Evolutionary conservation across 2,888 invertebrate species (phyloP).

Genomic region (Volucella bombylans): DNA sequence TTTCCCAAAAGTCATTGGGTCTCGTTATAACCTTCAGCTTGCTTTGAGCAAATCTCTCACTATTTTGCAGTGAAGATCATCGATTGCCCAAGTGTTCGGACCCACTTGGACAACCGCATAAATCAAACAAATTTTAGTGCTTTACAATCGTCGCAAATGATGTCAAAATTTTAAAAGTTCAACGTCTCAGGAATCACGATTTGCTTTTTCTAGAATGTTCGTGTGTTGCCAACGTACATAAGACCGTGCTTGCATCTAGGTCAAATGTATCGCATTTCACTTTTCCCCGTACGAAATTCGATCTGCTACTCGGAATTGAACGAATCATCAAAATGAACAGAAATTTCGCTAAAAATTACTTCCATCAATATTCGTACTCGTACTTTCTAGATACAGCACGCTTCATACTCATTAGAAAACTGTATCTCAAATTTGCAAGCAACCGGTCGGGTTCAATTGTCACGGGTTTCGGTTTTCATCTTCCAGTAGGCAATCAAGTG

Average conservation of each 20-base stretch:
- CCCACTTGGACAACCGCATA: too few species aligned
- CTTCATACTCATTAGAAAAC: slow-evolving; percentile 5
- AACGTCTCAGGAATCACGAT: background rate
- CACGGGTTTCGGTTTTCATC: slow-evolving; percentile 46
- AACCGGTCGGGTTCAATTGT: slow-evolving; percentile 34
- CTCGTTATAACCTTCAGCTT: too few species aligned
- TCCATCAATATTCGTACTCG: background rate
- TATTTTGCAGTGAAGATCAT: too few species aligned
- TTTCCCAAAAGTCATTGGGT: too few species aligned
- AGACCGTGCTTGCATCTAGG: slow-evolving; percentile 6
- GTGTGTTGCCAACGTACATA: background rate
- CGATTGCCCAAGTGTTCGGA: too few species aligned
- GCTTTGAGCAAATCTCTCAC: too few species aligned
- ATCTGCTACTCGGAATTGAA: slow-evolving; percentile 10
- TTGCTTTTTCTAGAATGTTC: background rate
- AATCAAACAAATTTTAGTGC: background rate
- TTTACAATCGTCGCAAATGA: background rate
- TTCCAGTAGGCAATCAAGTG: slow-evolving; percentile 19
- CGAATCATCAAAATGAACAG: slow-evolving; percentile 13
- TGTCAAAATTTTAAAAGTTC: too few species aligned
- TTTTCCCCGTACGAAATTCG: slow-evolving; percentile 16
- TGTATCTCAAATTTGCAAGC: slow-evolving; percentile 1
- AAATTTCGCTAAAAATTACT: background rate
- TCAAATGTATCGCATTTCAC: slow-evolving; percentile 28
- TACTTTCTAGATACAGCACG: background rate